Evolutionary conservation across 35 echinoderm and acorn worm species (phyloP), one percentile per base, ranked within the genome.

Genomic region (Apostichopus japonicus): DNA sequence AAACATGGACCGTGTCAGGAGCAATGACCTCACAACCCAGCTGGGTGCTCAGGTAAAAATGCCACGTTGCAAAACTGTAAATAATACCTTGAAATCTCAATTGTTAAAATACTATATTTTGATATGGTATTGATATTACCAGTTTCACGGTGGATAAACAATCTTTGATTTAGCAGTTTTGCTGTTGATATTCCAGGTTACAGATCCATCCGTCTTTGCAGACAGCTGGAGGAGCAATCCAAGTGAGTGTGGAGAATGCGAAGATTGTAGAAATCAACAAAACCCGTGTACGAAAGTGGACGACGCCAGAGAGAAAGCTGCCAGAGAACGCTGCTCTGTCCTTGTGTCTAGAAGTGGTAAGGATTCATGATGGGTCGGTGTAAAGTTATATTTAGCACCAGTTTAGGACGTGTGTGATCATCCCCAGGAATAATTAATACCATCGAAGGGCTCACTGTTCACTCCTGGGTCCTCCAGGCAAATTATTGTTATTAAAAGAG

Each of bases 161-260:
- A 3, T 44, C 33, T 44, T 44, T 44, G 33, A 44, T 44, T 44
- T 44, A 44, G 33, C 33, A 44, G 33, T 44, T 44, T 44, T 44
- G 33, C 33, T 44, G 33, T 44, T 44, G 33, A 44, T 44, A 75
- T 75, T 75, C 17, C 79, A 83, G 79, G 79, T 55, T 19, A 21
- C 79, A 1, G 79, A 83, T 21, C 79, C 79, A 15, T 21, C 51
- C 13, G 57, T 57, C 21, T 87, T 87, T 65, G 56, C 56, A 65
- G 86, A 87, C 86, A 87, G 86, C 63, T 87, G 86, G 86, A 15
- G 86, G 10, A 87, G 56, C 5, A 63, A 87, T 23, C 86, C 54
- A 62, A 44, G 17, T 23, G 24, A 82, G 44, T 87, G 86, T 65
- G 17, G 14, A 65, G 56, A 62, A 54, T 87, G 86, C 58, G 5